A percentile compares a stretch with the other conserved stretches of the same genome.
These are phyloP conservation scores for Pseudopleuronectes americanus DNA, from an alignment of 2,797 vertebrate genomes.

Conservation along the genomic window DNA sequence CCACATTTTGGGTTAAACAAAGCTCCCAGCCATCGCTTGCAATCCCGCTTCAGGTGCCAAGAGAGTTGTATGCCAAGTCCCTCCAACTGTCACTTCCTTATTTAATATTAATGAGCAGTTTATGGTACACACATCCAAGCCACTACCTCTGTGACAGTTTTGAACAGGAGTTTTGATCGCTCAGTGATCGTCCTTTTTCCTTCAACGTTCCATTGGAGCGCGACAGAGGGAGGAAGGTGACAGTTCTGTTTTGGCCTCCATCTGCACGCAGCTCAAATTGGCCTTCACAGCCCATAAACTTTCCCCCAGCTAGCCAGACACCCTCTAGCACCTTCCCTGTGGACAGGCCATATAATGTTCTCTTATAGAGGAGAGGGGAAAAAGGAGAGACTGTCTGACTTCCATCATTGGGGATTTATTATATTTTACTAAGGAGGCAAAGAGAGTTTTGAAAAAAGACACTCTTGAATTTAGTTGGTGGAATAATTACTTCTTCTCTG, in stretches of 20 bases:
- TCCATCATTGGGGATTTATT: constrained; percentile 28
- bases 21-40: constrained; percentile 64
- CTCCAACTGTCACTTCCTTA: constrained; percentile 80
- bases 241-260: constrained; percentile 49
- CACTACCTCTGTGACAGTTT: constrained; percentile 41
- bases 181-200: constrained; percentile 6
- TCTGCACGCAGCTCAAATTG: constrained; percentile 70
- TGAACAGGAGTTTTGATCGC: constrained; percentile 35
- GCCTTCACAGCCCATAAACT: constrained; percentile 81
- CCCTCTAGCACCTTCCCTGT: constrained; percentile 53
- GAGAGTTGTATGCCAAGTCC: constrained; percentile 67
- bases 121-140: constrained; percentile 55
- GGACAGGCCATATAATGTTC: constrained; percentile 66
- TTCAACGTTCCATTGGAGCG: constrained; percentile 36
- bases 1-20: constrained; percentile 67
- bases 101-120: constrained; percentile 80
- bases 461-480: constrained; percentile 33
- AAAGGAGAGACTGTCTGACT: constrained; percentile 37
- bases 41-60: constrained; percentile 63
- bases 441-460: constrained; percentile 21
- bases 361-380: constrained; percentile 47
- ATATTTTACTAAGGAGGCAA: constrained; percentile 28
- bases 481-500: constrained; percentile 43
- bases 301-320: constrained; percentile 56
- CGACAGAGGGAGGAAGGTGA: constrained; percentile 45